These are phyloP conservation scores for Hypomesus transpacificus DNA, from an alignment of 2,113 vertebrate species.

Conservation along the genomic window DNA sequence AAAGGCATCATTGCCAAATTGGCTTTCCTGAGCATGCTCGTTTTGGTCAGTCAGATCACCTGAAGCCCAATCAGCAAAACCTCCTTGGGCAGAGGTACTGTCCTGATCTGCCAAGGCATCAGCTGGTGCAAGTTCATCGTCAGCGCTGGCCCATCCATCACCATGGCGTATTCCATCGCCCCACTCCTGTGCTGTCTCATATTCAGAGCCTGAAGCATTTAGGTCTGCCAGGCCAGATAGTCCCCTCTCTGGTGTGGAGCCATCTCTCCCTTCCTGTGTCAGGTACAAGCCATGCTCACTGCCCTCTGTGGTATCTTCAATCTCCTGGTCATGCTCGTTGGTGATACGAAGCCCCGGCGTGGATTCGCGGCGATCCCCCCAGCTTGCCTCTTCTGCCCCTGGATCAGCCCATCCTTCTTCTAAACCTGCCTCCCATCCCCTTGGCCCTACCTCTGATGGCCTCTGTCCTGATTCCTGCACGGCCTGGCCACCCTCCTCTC, in stretches of 20 bases:
- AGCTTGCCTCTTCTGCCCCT: constrained; percentile 12
- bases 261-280: constrained; percentile 21
- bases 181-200: constrained; percentile 71
- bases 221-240: constrained; percentile 44
- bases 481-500: constrained; percentile 24
- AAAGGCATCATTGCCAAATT: constrained; percentile 8
- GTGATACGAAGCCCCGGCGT: constrained; percentile 70
- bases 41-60: not conserved
- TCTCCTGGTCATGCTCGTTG: constrained; percentile 60
- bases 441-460: constrained; percentile 22
- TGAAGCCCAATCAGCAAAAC: constrained; percentile 13
- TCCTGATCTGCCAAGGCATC: constrained; percentile 9
- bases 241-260: constrained; percentile 18
- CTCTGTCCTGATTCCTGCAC: constrained; percentile 24
- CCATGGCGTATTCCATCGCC: constrained; percentile 50
- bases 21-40: constrained; percentile 7
- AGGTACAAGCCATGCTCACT: constrained; percentile 33
- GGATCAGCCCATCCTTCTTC: constrained; percentile 15
- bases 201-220: constrained; percentile 68
- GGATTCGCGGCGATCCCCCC: constrained; percentile 44
- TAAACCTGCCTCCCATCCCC: constrained; percentile 10
- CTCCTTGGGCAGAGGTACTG: constrained; percentile 7
- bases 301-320: not conserved
- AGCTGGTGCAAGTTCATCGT: constrained; percentile 49
- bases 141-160: constrained; percentile 58